phyloP scores from a whole-genome alignment of 2,113 vertebrate species.

The Dicrurus megarhynchus region DNA sequence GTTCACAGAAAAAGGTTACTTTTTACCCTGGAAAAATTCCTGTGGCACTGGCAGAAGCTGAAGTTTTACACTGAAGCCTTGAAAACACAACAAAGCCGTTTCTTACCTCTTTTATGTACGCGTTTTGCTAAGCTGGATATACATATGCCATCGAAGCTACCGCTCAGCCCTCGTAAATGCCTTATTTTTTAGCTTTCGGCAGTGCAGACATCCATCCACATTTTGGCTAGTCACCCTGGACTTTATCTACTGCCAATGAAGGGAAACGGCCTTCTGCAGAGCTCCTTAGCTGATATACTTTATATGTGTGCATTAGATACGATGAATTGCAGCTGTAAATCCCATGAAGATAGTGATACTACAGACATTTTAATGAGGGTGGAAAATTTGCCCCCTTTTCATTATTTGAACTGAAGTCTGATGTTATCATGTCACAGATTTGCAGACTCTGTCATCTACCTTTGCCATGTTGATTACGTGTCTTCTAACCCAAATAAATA shows the following conservation, averaged over 20 bases:
- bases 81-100: too few relatives aligned
- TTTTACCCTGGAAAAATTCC: too few relatives aligned
- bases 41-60: too few relatives aligned
- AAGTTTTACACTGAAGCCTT: too few relatives aligned
- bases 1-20: too few relatives aligned
- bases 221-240: background rate
- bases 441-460: background rate
- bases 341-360: background rate
- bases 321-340: background rate
- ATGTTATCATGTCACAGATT: background rate
- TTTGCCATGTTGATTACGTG: background rate
- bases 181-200: background rate
- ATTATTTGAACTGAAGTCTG: background rate
- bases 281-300: background rate
- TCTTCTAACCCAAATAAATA: slow-evolving; percentile 18
- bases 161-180: too few relatives aligned
- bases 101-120: too few relatives aligned
- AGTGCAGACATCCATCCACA: background rate
- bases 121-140: too few relatives aligned
- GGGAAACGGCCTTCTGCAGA: background rate
- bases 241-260: background rate
- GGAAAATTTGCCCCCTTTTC: background rate
- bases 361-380: background rate
- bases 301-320: background rate
- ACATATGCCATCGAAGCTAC: too few relatives aligned